Evolutionary conservation across 1,140 invertebrate species (phyloP), one percentile per base, ranked within the genome.

Genomic region (Stegodyphus dumicola): DNA sequence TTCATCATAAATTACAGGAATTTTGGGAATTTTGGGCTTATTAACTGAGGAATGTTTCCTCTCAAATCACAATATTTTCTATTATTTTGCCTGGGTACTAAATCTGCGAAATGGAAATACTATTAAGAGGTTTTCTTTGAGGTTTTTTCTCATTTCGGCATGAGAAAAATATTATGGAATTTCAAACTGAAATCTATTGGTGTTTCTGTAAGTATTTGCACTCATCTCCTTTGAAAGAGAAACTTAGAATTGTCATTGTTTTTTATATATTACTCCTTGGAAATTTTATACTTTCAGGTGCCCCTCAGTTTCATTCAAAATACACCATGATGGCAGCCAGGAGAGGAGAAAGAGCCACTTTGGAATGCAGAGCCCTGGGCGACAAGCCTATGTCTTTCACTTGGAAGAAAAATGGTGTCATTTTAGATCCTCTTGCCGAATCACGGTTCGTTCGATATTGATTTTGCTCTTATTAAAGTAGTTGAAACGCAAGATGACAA

Each of bases 381-480:
- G 94, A 95, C 90, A 91, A 93, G 73, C 95, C 95, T 9, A 90
- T 96, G 87, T 93, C 93, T 51, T 94, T 96, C 86, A 92, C 92
- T 6, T 96, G 95, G 95, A 92, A 93, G 79, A 95, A 95, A 91
- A 94, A 95, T 88, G 93, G 93, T 71, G 91, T 92, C 4, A 91
- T 92, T 49, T 91, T 95, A 52, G 79, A 83, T 66, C 86, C 86
- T 13, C 13, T 60, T n/a, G 13, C 66, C 13, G 78, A 87, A 60
- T 9, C 49, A 15, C 52, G 85, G 85, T 86, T 69, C 18, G 64
- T 80, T 69, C 18, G 64, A 71, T 60, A 60, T 60, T 60, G 56
- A 60, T 60, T 60, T 60, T 60, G 56, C 15, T 60, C 56, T 15
- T 60, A 60, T 10, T 60, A 60, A 60, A 60, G 56, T 10, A 15